These are phyloP conservation scores for Hephaestus fuliginosus DNA, from an alignment of 2,797 vertebrate species.

Conservation along the genomic window DNA sequence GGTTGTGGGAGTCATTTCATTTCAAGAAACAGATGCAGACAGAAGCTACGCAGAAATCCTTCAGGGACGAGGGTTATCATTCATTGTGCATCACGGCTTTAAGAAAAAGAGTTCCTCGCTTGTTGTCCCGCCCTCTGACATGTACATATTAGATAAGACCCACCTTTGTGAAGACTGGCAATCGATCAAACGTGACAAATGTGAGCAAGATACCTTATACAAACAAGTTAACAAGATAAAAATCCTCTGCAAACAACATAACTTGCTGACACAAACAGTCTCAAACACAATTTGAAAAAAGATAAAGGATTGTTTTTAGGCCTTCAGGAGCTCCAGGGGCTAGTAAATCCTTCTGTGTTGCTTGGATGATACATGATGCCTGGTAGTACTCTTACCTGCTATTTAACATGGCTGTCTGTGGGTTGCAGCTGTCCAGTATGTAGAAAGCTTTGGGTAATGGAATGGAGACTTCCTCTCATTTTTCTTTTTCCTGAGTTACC, in stretches of 20 bases:
- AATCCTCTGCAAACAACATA: too few relatives aligned
- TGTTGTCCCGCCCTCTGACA: not conserved
- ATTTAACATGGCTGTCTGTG: not conserved
- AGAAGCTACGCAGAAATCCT: not conserved
- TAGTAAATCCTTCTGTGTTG: not conserved
- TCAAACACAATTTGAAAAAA: not conserved
- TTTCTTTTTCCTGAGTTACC: not conserved
- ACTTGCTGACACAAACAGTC: not conserved
- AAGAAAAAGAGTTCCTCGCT: not conserved
- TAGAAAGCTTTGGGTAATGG: not conserved
- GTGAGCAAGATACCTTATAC: not conserved
- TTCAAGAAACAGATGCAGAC: not conserved
- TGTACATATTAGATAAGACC: not conserved
- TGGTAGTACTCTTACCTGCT: not conserved
- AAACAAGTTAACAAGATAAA: not conserved
- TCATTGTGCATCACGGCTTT: not conserved
- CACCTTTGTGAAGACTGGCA: not conserved
- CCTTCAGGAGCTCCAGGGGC: not conserved
- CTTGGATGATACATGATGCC: not conserved
- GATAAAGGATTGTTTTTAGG: not conserved
- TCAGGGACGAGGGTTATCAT: not conserved
- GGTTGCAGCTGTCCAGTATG: not conserved
- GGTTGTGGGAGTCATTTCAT: not conserved
- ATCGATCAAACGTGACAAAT: not conserved
- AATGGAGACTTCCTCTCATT: not conserved